phyloP scores from a whole-genome alignment of 2,888 invertebrate genomes.

The Anaspis maculata region DNA sequence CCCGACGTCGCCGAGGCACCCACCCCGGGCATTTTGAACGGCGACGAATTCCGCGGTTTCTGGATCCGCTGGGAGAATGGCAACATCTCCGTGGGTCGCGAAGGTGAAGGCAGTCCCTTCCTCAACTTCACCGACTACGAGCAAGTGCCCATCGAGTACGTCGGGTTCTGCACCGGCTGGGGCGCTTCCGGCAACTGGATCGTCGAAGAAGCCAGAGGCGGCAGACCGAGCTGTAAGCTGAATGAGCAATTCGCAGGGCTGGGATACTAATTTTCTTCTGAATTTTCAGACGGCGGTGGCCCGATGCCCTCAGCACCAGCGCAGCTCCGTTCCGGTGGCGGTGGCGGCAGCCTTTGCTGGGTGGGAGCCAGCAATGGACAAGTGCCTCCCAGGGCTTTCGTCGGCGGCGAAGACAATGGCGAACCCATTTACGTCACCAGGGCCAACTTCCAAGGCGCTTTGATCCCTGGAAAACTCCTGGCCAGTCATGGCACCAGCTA shows the following conservation, averaged over 20 bases:
- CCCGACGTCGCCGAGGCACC: conserved; percentile 46
- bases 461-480: conserved; percentile 71
- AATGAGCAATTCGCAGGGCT: too few relatives aligned
- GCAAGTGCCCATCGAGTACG: conserved; percentile 61
- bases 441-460: conserved; percentile 60
- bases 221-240: too few relatives aligned
- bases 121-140: conserved; percentile 64
- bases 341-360: conserved; percentile 49
- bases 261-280: too few relatives aligned
- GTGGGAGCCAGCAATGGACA: conserved; percentile 56
- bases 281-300: conserved; percentile 14
- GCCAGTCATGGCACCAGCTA: conserved; percentile 59
- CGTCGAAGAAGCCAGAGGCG: conserved; percentile 41
- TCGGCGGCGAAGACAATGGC: conserved; percentile 53
- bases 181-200: conserved; percentile 76
- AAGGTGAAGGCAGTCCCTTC: conserved; percentile 64
- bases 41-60: conserved; percentile 70
- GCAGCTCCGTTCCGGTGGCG: conserved; percentile 8
- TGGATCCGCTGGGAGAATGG: conserved; percentile 71
- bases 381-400: conserved; percentile 67
- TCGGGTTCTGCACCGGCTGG: conserved; percentile 82
- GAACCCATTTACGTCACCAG: conserved; percentile 61
- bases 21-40: conserved; percentile 65
- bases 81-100: conserved; percentile 37
- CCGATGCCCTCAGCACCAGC: conserved; percentile 7